These are phyloP conservation scores for Lagopus muta DNA, from an alignment of 2,113 vertebrate species.

Conservation along the genomic window DNA sequence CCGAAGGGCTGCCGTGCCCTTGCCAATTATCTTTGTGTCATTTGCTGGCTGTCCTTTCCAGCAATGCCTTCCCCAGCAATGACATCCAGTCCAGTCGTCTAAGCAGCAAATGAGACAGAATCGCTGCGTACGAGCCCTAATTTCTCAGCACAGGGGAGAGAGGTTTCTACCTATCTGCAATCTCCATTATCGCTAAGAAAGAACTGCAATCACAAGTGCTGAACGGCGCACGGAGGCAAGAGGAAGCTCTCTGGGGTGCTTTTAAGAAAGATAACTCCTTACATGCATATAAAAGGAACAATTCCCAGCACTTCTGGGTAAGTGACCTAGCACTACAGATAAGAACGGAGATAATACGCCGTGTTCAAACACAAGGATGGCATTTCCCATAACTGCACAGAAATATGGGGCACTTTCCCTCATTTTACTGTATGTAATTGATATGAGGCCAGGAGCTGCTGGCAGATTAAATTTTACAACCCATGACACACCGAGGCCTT, in stretches of 20 bases:
- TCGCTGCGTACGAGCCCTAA: not conserved
- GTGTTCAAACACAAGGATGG: not conserved
- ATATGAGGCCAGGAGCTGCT: slow-evolving; percentile 48
- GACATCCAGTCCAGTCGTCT: not conserved
- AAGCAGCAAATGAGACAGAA: not conserved
- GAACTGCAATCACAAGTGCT: rapidly evolving
- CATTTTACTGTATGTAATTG: slow-evolving; percentile 43
- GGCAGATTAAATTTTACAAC: slow-evolving; percentile 53
- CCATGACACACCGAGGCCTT: slow-evolving; percentile 27
- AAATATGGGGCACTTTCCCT: slow-evolving; percentile 25
- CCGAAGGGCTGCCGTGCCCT: slow-evolving; percentile 21
- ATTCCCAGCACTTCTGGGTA: not conserved
- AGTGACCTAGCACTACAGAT: not conserved
- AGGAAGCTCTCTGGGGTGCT: not conserved
- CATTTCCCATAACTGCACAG: not conserved
- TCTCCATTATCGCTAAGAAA: rapidly evolving
- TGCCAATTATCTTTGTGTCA: slow-evolving; percentile 43
- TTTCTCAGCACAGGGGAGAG: not conserved
- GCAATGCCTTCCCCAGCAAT: slow-evolving; percentile 48
- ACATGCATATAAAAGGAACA: not conserved
- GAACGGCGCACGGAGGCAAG: not conserved
- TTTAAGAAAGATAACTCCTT: not conserved
- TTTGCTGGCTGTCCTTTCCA: slow-evolving; percentile 40
- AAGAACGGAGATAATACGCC: not conserved
- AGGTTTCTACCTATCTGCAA: not conserved